Evolutionary conservation across 2,113 vertebrate species (phyloP).

Genomic region (Pithys albifrons): DNA sequence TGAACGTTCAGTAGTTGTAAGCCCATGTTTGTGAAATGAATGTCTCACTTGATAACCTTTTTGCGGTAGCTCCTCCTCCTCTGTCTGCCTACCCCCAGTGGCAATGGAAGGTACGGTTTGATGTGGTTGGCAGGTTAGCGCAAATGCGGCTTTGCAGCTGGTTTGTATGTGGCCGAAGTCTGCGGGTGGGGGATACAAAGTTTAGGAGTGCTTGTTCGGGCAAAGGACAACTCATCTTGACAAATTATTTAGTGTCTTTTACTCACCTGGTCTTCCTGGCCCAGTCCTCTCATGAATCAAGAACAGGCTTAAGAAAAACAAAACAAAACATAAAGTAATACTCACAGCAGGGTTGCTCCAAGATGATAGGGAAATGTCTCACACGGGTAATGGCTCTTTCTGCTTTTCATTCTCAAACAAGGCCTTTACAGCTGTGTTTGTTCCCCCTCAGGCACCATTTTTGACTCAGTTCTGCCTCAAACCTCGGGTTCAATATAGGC

Average conservation of each 20-base stretch:
- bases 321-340: neutral
- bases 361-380: neutral
- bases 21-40: neutral
- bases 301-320: neutral
- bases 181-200: neutral
- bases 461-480: neutral
- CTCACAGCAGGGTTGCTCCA: neutral
- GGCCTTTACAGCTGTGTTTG: neutral
- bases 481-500: neutral
- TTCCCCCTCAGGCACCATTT: neutral
- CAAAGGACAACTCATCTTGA: neutral
- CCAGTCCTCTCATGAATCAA: neutral
- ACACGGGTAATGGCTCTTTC: neutral
- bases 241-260: neutral
- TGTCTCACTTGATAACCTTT: constrained; percentile 19
- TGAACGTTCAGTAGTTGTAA: neutral
- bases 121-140: neutral
- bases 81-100: neutral
- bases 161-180: neutral
- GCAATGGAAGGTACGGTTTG: neutral
- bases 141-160: neutral
- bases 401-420: neutral
- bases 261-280: neutral
- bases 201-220: neutral
- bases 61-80: neutral